These are phyloP conservation scores for Myotis myotis DNA, from an alignment of 2,797 vertebrate species.

Conservation along the genomic window DNA sequence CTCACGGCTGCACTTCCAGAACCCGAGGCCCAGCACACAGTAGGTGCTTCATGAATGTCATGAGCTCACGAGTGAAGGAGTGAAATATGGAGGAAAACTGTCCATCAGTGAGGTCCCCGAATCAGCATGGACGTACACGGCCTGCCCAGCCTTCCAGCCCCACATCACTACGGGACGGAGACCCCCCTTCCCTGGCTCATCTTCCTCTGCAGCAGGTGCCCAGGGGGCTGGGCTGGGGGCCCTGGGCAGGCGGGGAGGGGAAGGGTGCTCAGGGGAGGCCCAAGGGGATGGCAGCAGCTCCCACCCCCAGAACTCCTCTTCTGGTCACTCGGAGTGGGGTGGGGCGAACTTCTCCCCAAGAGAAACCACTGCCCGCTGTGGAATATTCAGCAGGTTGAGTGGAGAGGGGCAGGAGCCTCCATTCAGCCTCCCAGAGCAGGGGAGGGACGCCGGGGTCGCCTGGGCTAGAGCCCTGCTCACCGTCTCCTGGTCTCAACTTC, in stretches of 20 bases:
- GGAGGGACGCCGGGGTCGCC: not conserved
- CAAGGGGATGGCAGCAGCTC: not conserved
- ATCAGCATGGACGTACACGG: rapidly evolving
- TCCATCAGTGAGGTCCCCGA: not conserved
- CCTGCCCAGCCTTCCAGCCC: not conserved
- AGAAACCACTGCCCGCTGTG: not conserved
- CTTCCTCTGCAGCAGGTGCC: not conserved
- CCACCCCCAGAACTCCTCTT: not conserved
- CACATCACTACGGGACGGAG: rapidly evolving
- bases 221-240: not conserved
- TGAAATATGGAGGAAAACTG: rapidly evolving
- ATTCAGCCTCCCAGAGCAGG: not conserved
- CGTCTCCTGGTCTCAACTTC: not conserved
- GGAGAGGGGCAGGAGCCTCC: not conserved
- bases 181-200: not conserved
- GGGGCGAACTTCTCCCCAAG: not conserved
- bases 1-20: rapidly evolving
- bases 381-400: not conserved
- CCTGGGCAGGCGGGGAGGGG: not conserved
- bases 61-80: not conserved
- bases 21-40: not conserved
- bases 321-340: no score
- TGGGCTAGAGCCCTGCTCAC: no score
- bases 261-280: not conserved
- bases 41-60: not conserved